Evolutionary conservation across 2,113 vertebrate species (phyloP).

Genomic region (Megaptera novaeangliae): DNA sequence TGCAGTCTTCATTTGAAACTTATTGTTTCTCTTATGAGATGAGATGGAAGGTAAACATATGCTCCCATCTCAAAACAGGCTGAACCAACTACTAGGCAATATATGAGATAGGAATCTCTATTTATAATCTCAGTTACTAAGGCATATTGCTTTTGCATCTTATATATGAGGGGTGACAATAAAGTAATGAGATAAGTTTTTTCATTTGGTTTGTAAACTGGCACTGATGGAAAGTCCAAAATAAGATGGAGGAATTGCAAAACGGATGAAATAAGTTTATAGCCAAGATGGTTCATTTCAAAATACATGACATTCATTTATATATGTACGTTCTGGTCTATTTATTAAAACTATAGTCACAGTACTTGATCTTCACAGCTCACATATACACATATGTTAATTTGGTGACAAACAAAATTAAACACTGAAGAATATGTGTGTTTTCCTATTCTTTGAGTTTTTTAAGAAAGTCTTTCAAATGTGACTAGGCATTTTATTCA

Average conservation of each 20-base stretch:
- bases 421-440: background rate
- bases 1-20: background rate
- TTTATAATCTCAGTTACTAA: slow-evolving; percentile 56
- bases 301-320: background rate
- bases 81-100: background rate
- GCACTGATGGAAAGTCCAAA: slow-evolving; percentile 45
- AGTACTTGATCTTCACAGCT: background rate
- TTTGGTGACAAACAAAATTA: background rate
- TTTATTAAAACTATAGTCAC: background rate
- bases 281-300: background rate
- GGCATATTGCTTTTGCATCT: slow-evolving; percentile 35
- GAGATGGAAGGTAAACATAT: background rate
- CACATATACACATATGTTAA: background rate
- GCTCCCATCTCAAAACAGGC: background rate
- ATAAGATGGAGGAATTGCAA: background rate
- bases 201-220: slow-evolving; percentile 52
- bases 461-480: background rate
- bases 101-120: slow-evolving; percentile 10
- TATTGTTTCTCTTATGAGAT: slow-evolving; percentile 15
- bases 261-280: background rate
- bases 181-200: slow-evolving; percentile 37
- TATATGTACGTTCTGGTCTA: background rate
- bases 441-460: background rate
- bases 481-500: background rate
- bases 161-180: slow-evolving; percentile 40